These are phyloP conservation scores for Pygoscelis adeliae DNA, from an alignment of 2,113 vertebrate genomes.

Conservation along the genomic window DNA sequence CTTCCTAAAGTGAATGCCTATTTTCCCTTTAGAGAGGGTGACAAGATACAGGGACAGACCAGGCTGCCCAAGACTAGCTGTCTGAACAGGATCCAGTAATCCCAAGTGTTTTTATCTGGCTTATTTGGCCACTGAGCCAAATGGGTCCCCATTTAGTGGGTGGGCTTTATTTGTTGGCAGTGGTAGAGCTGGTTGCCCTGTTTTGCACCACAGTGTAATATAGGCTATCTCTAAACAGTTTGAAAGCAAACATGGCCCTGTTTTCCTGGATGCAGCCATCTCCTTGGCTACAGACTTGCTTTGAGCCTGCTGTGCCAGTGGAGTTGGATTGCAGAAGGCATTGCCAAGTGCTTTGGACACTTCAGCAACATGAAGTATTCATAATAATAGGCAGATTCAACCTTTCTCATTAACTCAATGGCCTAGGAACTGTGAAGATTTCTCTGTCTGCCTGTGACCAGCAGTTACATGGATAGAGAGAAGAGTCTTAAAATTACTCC, in stretches of 20 bases:
- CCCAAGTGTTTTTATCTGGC: not conserved
- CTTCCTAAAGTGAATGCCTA: not conserved
- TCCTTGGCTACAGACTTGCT: not conserved
- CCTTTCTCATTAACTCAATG: not conserved
- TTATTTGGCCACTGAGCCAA: not conserved
- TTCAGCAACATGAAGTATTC: not conserved
- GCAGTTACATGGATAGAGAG: not conserved
- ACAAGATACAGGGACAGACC: not conserved
- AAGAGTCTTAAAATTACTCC: not conserved
- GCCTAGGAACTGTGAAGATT: not conserved
- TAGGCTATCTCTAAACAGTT: not conserved
- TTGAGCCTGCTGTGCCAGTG: not conserved
- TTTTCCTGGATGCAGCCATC: not conserved
- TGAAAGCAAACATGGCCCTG: not conserved
- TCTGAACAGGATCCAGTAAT: not conserved
- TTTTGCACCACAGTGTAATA: not conserved
- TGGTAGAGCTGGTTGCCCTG: not conserved
- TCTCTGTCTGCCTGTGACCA: not conserved
- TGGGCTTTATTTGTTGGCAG: not conserved
- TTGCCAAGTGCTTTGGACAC: not conserved
- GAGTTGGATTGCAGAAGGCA: not conserved
- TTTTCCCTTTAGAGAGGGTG: not conserved
- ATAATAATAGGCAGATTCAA: not conserved
- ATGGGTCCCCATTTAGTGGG: rapidly evolving
- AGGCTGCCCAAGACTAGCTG: not conserved